Base-by-base conservation (phyloP, 2,888 invertebrate genomes). In the Drosophila recens region DNA sequence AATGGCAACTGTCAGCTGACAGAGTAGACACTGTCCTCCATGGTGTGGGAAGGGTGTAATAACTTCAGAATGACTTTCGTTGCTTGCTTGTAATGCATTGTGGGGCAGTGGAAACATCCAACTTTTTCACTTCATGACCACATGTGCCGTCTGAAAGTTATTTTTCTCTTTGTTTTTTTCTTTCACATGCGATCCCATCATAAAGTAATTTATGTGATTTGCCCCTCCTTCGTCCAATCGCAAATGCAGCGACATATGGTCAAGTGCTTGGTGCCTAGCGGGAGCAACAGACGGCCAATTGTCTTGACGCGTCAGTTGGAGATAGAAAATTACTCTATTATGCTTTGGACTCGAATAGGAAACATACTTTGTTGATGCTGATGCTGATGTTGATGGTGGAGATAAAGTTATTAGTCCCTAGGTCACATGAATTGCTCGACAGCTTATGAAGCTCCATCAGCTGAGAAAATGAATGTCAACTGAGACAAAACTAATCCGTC, bases 191-290 rank as follows among this genome's bases (percentile, higher is more conserved):
- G 76, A 73, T 72, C 69, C 80, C 88, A 89, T 86, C 86, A 87
- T 89, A 86, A 86, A 82, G 88, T 89, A 87, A 86, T 86, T 89
- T 86, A 86, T 86, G 90, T 86, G 88, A 85, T 86, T 85, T 82
- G 52, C 66, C 56, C 49, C 15, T 54, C 30, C 61, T 40, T 38
- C 46, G 69, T 76, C 74, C 53, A 79, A 84, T 84, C 84, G 89
- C 89, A 79, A 76, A 81, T 84, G 81, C 84, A 87, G 89, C 70
- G 59, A 72, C 84, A 84, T 84, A 84, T 89, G 84, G 89, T 43
- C 75, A 54, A 57, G 61, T 65, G 61, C 4, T 20, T 17, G 2
- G n/a, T 59, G 30, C 8, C 34, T 36, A 48, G 48, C 3, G 23
- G 1, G 20, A 45, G 27, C 36, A 45, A 23, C 42, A n/a, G 27